Evolutionary conservation across 2,888 invertebrate genomes (phyloP).

Genomic region (Nymphalis c-album): DNA sequence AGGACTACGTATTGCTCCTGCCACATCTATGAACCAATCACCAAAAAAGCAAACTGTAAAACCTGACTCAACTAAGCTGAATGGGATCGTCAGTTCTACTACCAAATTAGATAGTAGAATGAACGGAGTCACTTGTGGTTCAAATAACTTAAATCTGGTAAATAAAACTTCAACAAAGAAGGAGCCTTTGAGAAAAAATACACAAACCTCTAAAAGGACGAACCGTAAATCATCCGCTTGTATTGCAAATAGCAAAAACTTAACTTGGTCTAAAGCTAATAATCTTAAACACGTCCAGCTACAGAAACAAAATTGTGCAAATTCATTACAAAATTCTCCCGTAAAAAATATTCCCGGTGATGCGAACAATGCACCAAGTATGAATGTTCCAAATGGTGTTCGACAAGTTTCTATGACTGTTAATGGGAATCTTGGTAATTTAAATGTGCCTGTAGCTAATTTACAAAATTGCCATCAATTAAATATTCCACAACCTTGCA

Average conservation of each 20-base stretch:
- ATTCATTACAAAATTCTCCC: constrained; percentile 49
- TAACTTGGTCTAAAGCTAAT: constrained; percentile 76
- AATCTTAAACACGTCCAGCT: constrained; percentile 73
- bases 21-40: constrained; percentile 52
- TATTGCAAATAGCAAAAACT: constrained; percentile 74
- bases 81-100: constrained; percentile 70
- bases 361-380: constrained; percentile 67
- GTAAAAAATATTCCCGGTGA: constrained; percentile 55
- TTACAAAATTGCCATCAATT: constrained; percentile 73
- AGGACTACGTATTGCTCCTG: constrained; percentile 58
- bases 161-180: constrained; percentile 61
- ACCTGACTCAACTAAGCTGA: constrained; percentile 56
- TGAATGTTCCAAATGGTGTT: constrained; percentile 70
- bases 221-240: constrained; percentile 75
- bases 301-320: constrained; percentile 71
- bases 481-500: constrained; percentile 68
- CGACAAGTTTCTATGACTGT: constrained; percentile 68
- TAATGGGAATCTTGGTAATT: constrained; percentile 63
- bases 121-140: constrained; percentile 75
- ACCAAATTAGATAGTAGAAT: constrained; percentile 74
- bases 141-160: constrained; percentile 67
- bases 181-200: constrained; percentile 57
- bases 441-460: constrained; percentile 69
- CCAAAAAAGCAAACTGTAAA: constrained; percentile 58
- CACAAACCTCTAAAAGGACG: constrained; percentile 59